Conservation (phyloP, 1,140 invertebrate genomes). For the Nebria ingens region DNA sequence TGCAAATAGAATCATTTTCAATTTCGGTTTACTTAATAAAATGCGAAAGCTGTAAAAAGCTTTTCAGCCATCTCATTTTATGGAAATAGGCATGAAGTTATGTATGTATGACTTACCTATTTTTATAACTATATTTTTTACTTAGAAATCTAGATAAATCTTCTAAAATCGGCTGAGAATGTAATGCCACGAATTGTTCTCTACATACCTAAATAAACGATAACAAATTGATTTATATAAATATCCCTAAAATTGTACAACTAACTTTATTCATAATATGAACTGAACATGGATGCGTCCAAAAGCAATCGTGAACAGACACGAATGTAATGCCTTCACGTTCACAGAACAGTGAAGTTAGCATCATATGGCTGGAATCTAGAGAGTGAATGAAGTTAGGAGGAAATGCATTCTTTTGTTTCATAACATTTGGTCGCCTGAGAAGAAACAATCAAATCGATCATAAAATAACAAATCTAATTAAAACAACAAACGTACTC, state of each 20-base stretch:
- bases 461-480: conserved; percentile 7
- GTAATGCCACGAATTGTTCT: conserved; percentile 91
- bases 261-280: conserved; percentile 80
- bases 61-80: background rate
- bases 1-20: conserved; percentile 26
- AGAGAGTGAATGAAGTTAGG: conserved; percentile 99
- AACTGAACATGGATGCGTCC: conserved; percentile 90
- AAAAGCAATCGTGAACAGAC: conserved; percentile 98
- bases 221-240: conserved; percentile 11
- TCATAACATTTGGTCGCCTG: conserved; percentile 75
- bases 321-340: conserved; percentile 79
- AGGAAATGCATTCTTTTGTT: conserved; percentile 97
- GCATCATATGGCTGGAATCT: conserved; percentile 98
- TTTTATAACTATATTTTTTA: conserved; percentile 49
- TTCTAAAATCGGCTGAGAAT: conserved; percentile 86
- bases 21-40: conserved; percentile 11
- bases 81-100: conserved; percentile 7
- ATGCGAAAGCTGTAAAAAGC: background rate
- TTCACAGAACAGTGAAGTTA: conserved; percentile 84
- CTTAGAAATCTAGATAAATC: conserved; percentile 70
- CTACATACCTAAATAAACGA: conserved; percentile 66
- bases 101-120: conserved; percentile 41
- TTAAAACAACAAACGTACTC: conserved; percentile 38
- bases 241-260: background rate
- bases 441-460: conserved; percentile 22